A percentile compares a stretch with the other conserved stretches of the same genome.
Conservation (phyloP, 2,888 invertebrate species). For the Nomada fabriciana region DNA sequence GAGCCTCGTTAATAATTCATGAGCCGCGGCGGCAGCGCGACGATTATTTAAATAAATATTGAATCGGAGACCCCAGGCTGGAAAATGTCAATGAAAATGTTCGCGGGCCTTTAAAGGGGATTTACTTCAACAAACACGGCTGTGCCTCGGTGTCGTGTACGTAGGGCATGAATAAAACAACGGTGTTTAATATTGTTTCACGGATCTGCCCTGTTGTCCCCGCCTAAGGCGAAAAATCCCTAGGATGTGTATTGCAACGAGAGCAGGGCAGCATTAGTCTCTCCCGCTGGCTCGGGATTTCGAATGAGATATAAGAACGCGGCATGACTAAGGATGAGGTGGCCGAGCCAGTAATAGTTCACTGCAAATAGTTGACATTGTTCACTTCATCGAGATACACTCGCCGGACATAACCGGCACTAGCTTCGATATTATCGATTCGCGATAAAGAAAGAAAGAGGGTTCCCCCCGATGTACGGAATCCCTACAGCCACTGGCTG, state of each 20-base stretch:
- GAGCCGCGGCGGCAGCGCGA: too few species aligned
- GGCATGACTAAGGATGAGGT: conserved; percentile 11
- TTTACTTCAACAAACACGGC: not conserved
- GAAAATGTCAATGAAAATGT: conserved; percentile 6
- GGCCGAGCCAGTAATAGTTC: conserved; percentile 14
- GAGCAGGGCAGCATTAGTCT: not conserved
- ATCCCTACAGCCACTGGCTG: too few species aligned
- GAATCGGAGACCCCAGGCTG: not conserved
- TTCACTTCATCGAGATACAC: not conserved
- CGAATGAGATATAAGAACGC: not conserved
- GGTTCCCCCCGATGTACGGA: too few species aligned
- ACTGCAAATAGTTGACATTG: conserved; percentile 16
- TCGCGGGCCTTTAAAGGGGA: not conserved
- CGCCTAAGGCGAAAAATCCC: not conserved
- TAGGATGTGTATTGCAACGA: not conserved
- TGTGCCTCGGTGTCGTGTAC: too few species aligned
- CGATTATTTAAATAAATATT: conserved; percentile 44
- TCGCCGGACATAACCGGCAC: too few species aligned
- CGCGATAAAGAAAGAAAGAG: too few species aligned
- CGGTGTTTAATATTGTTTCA: not conserved
- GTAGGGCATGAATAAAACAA: not conserved
- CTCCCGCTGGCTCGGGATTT: not conserved
- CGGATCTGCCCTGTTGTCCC: not conserved
- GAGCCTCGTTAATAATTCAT: conserved; percentile 45
- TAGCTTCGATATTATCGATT: too few species aligned